phyloP scores from a whole-genome alignment of 2,113 vertebrate species.

The Microtus montanus region DNA sequence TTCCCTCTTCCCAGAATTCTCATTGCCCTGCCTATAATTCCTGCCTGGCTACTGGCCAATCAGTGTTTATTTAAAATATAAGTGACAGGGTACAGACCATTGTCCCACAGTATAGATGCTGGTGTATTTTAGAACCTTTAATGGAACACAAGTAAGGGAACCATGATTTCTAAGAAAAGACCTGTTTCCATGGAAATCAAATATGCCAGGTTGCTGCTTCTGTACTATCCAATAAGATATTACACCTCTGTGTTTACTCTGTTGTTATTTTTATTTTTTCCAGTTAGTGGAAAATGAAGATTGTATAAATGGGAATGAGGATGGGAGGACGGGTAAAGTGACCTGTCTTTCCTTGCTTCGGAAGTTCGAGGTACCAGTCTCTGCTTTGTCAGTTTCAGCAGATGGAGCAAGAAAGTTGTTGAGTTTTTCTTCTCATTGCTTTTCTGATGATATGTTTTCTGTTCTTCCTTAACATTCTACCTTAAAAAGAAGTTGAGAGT shows the following conservation, averaged over 20 bases:
- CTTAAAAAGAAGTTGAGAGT: conserved; percentile 5
- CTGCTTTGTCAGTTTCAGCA: neutral
- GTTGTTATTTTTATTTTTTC: neutral
- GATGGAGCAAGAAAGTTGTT: neutral
- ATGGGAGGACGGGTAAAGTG: neutral
- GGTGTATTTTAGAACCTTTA: conserved; percentile 23
- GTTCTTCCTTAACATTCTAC: neutral
- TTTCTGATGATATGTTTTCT: neutral
- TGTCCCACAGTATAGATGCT: neutral
- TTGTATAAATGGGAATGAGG: neutral
- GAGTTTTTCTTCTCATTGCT: neutral
- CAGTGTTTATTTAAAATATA: no score
- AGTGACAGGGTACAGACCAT: no score
- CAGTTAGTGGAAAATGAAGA: neutral
- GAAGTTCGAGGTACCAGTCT: neutral
- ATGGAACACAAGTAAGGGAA: conserved; percentile 26
- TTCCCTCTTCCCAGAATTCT: no score
- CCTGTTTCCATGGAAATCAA: conserved; percentile 50
- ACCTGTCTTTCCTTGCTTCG: neutral
- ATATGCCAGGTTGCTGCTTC: neutral
- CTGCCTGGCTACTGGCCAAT: no score
- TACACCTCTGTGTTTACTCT: neutral
- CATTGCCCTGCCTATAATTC: no score
- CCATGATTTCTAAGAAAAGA: conserved; percentile 46
- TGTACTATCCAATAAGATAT: neutral